phyloP scores from a whole-genome alignment of 2,888 invertebrate species.

The Leucophenga montana region DNA sequence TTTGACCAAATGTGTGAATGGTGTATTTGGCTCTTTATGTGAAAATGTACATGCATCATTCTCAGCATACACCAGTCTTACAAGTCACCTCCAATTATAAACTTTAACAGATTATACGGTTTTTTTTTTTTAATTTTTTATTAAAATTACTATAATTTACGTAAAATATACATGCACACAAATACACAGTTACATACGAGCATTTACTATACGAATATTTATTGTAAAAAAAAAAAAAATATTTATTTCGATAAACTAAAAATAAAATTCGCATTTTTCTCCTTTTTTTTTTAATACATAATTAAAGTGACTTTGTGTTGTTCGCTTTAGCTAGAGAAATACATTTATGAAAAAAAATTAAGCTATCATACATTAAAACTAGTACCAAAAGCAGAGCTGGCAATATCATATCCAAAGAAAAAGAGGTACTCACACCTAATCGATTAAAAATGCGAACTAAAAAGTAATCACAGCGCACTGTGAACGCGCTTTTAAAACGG shows the following conservation, averaged over 20 bases:
- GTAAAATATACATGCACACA: slow-evolving; percentile 14
- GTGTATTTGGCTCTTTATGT: too few relatives aligned
- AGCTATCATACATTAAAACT: slow-evolving; percentile 1
- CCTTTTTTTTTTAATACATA: not conserved
- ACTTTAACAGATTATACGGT: too few relatives aligned
- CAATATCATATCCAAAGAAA: too few relatives aligned
- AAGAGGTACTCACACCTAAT: too few relatives aligned
- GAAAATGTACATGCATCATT: too few relatives aligned
- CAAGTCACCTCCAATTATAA: too few relatives aligned
- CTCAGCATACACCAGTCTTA: too few relatives aligned
- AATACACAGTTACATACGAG: slow-evolving; percentile 9
- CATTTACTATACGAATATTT: not conserved
- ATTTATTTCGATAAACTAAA: not conserved
- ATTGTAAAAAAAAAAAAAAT: slow-evolving; percentile 7
- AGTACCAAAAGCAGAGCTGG: slow-evolving; percentile 5
- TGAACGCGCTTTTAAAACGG: too few relatives aligned
- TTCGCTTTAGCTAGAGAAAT: slow-evolving; percentile 11
- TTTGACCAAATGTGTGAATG: too few relatives aligned
- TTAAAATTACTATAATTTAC: not conserved
- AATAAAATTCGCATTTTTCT: not conserved
- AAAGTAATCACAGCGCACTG: too few relatives aligned
- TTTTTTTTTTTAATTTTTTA: not conserved
- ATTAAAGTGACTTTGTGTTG: slow-evolving; percentile 20
- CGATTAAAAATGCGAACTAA: too few relatives aligned
- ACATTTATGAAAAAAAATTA: slow-evolving; percentile 3